Percentiles rank a stretch among this genome's conserved stretches.
Evolutionary conservation across 2,888 invertebrate species (phyloP).

Genomic region (Caenorhabditis doughertyi): DNA sequence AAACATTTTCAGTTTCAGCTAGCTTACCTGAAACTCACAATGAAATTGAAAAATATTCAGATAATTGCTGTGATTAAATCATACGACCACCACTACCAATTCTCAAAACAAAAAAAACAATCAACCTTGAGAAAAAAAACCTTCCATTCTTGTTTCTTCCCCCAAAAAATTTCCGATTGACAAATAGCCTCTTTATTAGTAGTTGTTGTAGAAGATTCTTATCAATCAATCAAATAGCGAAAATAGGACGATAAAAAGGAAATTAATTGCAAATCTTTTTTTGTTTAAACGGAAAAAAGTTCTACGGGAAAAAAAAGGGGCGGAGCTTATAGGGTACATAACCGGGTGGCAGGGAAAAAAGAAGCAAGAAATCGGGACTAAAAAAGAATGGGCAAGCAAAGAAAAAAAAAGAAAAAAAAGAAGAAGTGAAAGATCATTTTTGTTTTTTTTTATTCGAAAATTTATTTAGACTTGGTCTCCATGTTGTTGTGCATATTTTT

Average conservation of each 20-base stretch:
- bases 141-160: too few species aligned
- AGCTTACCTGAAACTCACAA: too few species aligned
- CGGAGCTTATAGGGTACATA: constrained; percentile 19
- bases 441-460: too few species aligned
- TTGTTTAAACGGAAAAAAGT: background rate
- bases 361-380: constrained; percentile 35
- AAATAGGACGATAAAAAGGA: background rate
- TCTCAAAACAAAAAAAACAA: background rate
- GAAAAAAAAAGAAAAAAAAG: background rate
- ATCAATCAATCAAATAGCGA: background rate
- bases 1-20: too few species aligned
- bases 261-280: constrained; percentile 14
- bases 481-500: constrained; percentile 81
- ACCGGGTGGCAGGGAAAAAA: constrained; percentile 44
- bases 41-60: too few species aligned
- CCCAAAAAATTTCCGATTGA: constrained; percentile 7
- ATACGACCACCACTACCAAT: too few species aligned
- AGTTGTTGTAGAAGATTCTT: background rate
- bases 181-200: constrained; percentile 6
- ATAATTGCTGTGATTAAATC: too few species aligned
- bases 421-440: background rate
- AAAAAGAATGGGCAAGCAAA: background rate
- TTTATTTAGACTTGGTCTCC: constrained; percentile 73
- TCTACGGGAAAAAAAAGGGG: background rate
- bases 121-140: background rate